Base-by-base conservation (phyloP, 2,113 vertebrate species). In the Salvelinus namaycush region DNA sequence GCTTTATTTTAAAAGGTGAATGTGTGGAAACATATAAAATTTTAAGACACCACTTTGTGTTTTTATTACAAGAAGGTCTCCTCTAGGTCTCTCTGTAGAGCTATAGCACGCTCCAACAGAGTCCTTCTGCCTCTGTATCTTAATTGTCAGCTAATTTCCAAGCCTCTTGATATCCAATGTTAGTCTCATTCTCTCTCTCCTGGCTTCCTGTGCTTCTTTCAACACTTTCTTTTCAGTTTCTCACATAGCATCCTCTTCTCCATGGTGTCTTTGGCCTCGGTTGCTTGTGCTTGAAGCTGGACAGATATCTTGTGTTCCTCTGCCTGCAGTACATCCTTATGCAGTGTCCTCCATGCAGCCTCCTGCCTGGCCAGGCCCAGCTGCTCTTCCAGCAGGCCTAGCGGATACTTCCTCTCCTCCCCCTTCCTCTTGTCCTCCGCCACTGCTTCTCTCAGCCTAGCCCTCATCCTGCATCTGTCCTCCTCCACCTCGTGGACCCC, bases 1-100 rank as follows among this genome's bases (percentile, higher is more conserved):
- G 89, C 79, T 91, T 90, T 89, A 92, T 91, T 87, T 86, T 78
- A 78, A 85, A 90, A 90, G 64, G 79, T 85, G 83, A 86, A 89
- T 86, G 86, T 91, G 84, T 93, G 87, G 82, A 83, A 73, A 82
- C 78, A 84, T 91, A 89, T 79, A 87, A 87, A 90, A 92, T 90
- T 77, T 85, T 81, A 83, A 83, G 82, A 76, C 78, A 80, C 66
- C 70, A 79, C 20, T 72, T 29, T 69, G 44, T 24, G 16, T 62
- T n/a, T 22, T 62, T 22, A 62, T 62, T 62, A 22, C 59, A 62
- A 62, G 2, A 62, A 62, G 2, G n/a, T 71, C 62, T 59, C 75
- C 5, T 78, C 73, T 9, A 79, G 0, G 26, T 91, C 76, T 0
- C 75, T 0, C 7, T 20, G 74, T 24, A 90, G 72, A 72, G 89